phyloP scores from a whole-genome alignment of 2,888 invertebrate genomes.

The Marronus borbonicus region DNA sequence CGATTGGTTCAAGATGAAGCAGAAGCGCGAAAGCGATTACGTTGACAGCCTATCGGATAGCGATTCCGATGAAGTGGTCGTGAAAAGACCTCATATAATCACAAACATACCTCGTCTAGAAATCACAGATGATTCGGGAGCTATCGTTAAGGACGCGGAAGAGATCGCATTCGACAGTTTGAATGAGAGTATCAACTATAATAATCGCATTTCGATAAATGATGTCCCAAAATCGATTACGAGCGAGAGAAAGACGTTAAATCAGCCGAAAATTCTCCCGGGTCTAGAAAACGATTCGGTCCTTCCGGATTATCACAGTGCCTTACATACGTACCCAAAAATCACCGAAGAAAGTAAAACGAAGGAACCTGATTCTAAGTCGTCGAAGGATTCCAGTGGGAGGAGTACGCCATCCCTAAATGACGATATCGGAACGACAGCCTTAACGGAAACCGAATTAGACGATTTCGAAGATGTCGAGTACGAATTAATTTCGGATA shows the following conservation, averaged over 20 bases:
- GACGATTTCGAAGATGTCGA: slow-evolving; percentile 83
- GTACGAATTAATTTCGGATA: slow-evolving; percentile 73
- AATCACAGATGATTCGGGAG: slow-evolving; percentile 72
- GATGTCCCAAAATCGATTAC: slow-evolving; percentile 64
- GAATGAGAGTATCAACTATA: slow-evolving; percentile 52
- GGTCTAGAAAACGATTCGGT: slow-evolving; percentile 60
- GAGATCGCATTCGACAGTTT: slow-evolving; percentile 61
- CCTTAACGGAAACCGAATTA: slow-evolving; percentile 88
- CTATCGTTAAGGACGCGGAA: slow-evolving; percentile 54
- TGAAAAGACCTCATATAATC: slow-evolving; percentile 55
- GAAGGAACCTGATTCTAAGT: slow-evolving; percentile 35
- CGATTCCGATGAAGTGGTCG: slow-evolving; percentile 33
- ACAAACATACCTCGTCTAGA: slow-evolving; percentile 76
- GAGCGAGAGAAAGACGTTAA: slow-evolving; percentile 67
- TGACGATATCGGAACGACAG: slow-evolving; percentile 79
- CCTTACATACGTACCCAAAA: slow-evolving; percentile 62
- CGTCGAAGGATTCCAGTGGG: slow-evolving; percentile 66
- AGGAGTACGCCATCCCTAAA: slow-evolving; percentile 74
- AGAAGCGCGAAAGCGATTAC: slow-evolving; percentile 56
- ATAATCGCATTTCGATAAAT: slow-evolving; percentile 54
- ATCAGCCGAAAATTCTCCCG: slow-evolving; percentile 68
- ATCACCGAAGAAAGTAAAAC: slow-evolving; percentile 34
- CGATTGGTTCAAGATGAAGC: slow-evolving; percentile 73
- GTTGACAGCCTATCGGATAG: slow-evolving; percentile 51
- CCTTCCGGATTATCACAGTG: slow-evolving; percentile 62